A percentile compares a stretch with the other conserved stretches of the same genome.
Conservation (phyloP, 2,797 vertebrate species). For the Nothura maculosa region DNA sequence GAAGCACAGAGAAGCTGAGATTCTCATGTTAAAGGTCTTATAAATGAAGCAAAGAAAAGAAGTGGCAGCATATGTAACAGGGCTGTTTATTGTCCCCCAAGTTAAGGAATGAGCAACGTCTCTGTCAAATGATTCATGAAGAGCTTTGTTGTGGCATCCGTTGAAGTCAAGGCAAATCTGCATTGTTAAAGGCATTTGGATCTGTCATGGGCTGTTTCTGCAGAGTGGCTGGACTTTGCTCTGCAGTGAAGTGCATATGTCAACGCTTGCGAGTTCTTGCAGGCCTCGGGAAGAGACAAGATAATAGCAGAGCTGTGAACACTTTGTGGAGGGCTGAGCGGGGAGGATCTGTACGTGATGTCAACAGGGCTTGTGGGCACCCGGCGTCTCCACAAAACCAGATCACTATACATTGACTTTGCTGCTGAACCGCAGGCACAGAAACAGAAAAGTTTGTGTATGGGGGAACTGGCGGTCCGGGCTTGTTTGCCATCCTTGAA, state of each 20-base stretch:
- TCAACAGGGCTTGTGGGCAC: neutral
- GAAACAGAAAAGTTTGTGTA: neutral
- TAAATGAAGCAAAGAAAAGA: slow-evolving; percentile 3
- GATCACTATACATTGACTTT: neutral
- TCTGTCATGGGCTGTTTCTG: slow-evolving; percentile 15
- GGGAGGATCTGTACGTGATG: slow-evolving; percentile 7
- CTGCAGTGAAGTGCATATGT: neutral
- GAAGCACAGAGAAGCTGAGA: neutral
- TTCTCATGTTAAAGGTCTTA: slow-evolving; percentile 7
- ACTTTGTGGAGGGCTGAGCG: neutral
- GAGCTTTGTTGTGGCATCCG: slow-evolving; percentile 36
- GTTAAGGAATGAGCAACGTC: neutral
- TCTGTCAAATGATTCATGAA: slow-evolving; percentile 10
- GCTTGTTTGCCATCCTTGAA: neutral
- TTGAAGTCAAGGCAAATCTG: neutral
- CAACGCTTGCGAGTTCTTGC: neutral
- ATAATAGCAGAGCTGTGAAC: slow-evolving; percentile 15
- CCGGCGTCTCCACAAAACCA: neutral
- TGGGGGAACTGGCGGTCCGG: neutral
- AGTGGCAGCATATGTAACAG: neutral
- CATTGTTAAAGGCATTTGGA: slow-evolving; percentile 32
- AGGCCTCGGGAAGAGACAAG: neutral
- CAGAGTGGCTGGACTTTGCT: neutral
- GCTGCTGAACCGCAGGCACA: neutral
- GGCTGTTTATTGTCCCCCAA: slow-evolving; percentile 27